Percentiles rank a stretch among this genome's conserved stretches.
Evolutionary conservation across 2,888 invertebrate species (phyloP).

Genomic region (Meta bourneti): DNA sequence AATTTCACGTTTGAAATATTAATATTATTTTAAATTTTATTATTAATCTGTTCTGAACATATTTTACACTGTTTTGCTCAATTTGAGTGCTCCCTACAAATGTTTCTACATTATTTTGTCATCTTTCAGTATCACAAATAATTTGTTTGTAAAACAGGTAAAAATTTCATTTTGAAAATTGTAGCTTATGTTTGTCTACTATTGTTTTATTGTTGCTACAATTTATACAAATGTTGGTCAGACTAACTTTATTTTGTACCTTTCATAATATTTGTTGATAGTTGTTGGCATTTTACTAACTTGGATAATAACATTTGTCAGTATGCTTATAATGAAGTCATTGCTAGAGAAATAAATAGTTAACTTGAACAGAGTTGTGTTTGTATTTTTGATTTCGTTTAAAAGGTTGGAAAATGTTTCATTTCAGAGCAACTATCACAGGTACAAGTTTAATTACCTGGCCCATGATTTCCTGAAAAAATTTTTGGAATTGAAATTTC

Average conservation of each 20-base stretch:
- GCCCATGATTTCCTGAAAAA: no score
- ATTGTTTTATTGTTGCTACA: not conserved
- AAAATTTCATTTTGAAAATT: not conserved
- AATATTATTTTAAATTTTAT: constrained; percentile 10
- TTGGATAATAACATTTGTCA: constrained; percentile 53
- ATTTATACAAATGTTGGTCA: not conserved
- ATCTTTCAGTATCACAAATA: not conserved
- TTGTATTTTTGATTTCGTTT: not conserved
- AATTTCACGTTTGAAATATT: not conserved
- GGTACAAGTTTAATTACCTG: no score
- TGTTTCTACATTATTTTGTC: not conserved
- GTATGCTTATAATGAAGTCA: constrained; percentile 46
- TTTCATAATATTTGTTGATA: constrained; percentile 48
- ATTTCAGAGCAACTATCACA: no score
- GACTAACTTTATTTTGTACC: constrained; percentile 30
- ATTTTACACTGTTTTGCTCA: not conserved
- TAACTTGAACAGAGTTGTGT: not conserved
- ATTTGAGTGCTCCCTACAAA: not conserved
- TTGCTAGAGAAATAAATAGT: constrained; percentile 32
- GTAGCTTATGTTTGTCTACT: not conserved
- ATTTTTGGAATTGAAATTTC: no score
- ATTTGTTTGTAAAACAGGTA: not conserved
- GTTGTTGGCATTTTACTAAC: constrained; percentile 25
- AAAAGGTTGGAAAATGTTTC: not conserved
- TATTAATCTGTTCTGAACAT: not conserved